phyloP scores from a whole-genome alignment of 2,888 invertebrate genomes.

The Neuroscelio doddi region DNA sequence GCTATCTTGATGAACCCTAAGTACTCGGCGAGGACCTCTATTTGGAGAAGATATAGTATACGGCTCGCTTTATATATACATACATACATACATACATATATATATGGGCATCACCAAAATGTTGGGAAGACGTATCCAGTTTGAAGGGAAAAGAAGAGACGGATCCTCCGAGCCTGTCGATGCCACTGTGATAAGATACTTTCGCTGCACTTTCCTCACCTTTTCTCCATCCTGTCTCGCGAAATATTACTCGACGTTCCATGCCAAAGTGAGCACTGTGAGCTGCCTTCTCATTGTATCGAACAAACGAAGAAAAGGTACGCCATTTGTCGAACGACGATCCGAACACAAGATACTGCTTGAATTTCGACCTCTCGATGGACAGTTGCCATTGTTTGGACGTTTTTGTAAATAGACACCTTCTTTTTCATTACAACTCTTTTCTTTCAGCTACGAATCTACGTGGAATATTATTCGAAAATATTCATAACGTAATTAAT shows the following conservation, averaged over 20 bases:
- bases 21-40: conserved; percentile 62
- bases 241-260: conserved; percentile 41
- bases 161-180: conserved; percentile 61
- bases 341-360: conserved; percentile 48
- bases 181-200: conserved; percentile 59
- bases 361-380: conserved; percentile 31
- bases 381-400: conserved; percentile 37
- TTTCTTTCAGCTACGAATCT: too few species aligned
- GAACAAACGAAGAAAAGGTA: conserved; percentile 44
- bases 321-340: conserved; percentile 55
- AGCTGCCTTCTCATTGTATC: conserved; percentile 3
- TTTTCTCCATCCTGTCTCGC: conserved; percentile 47
- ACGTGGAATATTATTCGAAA: too few species aligned
- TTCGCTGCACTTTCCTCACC: conserved; percentile 45
- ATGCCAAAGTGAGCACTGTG: conserved; percentile 36
- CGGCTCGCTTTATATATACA: conserved; percentile 15
- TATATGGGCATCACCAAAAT: conserved; percentile 31
- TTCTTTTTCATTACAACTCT: conserved; percentile 34
- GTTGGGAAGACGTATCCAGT: conserved; percentile 48
- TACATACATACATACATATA: too few species aligned
- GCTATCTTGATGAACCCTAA: conserved; percentile 69
- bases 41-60: conserved; percentile 63
- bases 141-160: conserved; percentile 56
- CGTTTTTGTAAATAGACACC: conserved; percentile 44
- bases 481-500: too few species aligned